These are phyloP conservation scores for Bimastos eiseni DNA, from an alignment of 2,888 invertebrate species.

Conservation along the genomic window DNA sequence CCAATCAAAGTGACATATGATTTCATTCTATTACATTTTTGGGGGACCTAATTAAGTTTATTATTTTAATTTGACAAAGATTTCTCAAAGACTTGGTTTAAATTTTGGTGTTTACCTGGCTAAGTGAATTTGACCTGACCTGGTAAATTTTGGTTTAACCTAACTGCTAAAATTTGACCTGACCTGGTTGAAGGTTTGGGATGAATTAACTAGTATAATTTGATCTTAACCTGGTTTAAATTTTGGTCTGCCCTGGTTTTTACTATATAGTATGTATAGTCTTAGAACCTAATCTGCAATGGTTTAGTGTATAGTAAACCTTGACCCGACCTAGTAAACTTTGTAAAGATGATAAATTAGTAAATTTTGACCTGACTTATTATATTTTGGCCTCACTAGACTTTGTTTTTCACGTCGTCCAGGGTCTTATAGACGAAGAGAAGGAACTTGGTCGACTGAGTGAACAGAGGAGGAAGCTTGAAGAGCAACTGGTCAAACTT, in stretches of 20 bases:
- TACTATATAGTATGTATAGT: background rate
- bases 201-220: background rate
- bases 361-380: background rate
- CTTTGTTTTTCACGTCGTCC: background rate
- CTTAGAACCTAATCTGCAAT: background rate
- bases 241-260: background rate
- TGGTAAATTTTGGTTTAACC: background rate
- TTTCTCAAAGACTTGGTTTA: no score
- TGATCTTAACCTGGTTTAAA: background rate
- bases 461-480: slow-evolving; percentile 24
- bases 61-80: no score
- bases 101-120: background rate
- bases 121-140: background rate
- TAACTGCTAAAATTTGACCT: background rate
- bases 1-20: no score
- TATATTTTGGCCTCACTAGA: background rate
- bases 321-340: background rate
- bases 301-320: background rate
- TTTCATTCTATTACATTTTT: background rate
- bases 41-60: background rate
- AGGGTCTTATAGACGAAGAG: slow-evolving; percentile 32
- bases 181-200: no score
- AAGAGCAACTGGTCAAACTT: slow-evolving; percentile 16
- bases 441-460: slow-evolving; percentile 23
- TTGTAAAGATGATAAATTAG: no score